Conservation (phyloP, 2,888 invertebrate genomes). For the Apamea sordens region DNA sequence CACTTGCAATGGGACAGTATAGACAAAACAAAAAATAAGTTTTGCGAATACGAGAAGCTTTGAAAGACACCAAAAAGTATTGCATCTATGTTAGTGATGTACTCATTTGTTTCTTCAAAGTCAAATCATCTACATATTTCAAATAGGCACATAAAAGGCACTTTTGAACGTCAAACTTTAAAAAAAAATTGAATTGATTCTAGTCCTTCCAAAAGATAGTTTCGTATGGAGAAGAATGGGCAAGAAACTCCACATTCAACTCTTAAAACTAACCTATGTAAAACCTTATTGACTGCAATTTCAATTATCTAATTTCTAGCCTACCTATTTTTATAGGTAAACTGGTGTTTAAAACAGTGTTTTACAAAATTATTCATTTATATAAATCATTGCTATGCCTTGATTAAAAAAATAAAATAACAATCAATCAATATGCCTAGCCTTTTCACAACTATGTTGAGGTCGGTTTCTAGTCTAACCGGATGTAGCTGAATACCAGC, state of each 20-base stretch:
- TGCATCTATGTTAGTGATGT: background rate
- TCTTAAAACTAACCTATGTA: too few relatives aligned
- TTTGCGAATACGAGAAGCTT: constrained; percentile 9
- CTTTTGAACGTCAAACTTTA: too few relatives aligned
- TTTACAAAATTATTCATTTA: background rate
- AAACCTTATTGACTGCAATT: too few relatives aligned
- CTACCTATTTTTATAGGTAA: background rate
- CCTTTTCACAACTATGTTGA: background rate
- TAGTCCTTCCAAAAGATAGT: too few relatives aligned
- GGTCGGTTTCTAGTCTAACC: background rate
- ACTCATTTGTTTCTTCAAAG: too few relatives aligned
- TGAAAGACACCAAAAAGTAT: background rate
- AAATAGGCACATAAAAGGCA: too few relatives aligned
- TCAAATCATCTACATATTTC: too few relatives aligned
- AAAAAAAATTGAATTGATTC: too few relatives aligned
- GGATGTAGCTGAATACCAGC: background rate
- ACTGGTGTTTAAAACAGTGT: background rate
- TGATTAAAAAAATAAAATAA: background rate
- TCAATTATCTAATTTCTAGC: background rate
- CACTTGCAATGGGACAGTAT: too few relatives aligned
- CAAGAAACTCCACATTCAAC: too few relatives aligned
- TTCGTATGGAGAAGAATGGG: too few relatives aligned
- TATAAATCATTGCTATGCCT: background rate
- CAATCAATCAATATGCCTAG: background rate
- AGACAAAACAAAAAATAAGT: background rate